Evolutionary conservation across 2,113 vertebrate genomes (phyloP).

Genomic region (Solea solea): DNA sequence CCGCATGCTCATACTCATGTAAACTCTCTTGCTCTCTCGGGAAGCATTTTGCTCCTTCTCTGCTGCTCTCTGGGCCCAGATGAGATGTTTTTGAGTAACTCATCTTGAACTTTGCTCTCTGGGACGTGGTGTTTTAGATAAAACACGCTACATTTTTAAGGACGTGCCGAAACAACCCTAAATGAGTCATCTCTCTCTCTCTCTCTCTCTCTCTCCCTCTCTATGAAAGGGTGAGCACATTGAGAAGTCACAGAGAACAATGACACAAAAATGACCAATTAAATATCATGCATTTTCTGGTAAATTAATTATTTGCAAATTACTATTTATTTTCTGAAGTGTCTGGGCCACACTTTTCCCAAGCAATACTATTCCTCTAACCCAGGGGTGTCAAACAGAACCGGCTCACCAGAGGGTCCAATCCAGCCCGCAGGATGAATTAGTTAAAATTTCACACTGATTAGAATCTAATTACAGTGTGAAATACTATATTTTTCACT

Average conservation of each 20-base stretch:
- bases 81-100: constrained; percentile 21
- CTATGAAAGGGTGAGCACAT: background rate
- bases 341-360: background rate
- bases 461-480: too few species aligned
- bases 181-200: constrained; percentile 14
- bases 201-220: background rate
- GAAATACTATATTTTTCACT: too few species aligned
- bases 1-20: background rate
- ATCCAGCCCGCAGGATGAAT: too few species aligned
- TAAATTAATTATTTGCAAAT: background rate
- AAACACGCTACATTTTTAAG: background rate
- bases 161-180: background rate
- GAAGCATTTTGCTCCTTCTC: background rate
- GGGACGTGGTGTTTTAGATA: constrained; percentile 40
- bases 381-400: too few species aligned
- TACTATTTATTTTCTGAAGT: background rate
- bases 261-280: background rate
- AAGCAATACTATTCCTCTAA: background rate
- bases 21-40: background rate
- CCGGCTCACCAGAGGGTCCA: too few species aligned
- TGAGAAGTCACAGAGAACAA: constrained; percentile 14
- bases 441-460: too few species aligned
- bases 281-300: background rate
- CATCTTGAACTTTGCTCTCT: constrained; percentile 60
- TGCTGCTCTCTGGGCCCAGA: background rate